phyloP scores from a whole-genome alignment of 2,113 vertebrate species.

The Otis tarda region DNA sequence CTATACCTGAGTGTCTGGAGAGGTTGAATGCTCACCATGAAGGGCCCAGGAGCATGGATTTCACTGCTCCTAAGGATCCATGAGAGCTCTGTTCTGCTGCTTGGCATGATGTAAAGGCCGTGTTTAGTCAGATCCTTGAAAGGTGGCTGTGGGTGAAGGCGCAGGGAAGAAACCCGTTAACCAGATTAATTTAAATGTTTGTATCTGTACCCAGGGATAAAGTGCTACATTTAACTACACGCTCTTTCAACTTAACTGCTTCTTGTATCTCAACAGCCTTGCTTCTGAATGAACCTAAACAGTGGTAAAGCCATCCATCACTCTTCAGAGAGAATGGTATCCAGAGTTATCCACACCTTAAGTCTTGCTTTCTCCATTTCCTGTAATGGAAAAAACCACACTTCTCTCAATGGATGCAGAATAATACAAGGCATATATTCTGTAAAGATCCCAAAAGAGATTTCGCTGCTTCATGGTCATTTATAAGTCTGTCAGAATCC shows the following conservation, averaged over 20 bases:
- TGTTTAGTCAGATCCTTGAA: background rate
- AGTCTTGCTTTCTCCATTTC: background rate
- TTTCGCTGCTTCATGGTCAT: background rate
- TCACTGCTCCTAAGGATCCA: background rate
- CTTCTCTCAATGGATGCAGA: background rate
- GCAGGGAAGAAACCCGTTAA: background rate
- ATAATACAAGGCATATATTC: background rate
- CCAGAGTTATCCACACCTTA: background rate
- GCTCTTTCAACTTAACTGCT: background rate
- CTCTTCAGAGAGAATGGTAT: background rate
- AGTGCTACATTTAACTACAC: background rate
- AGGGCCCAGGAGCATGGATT: background rate
- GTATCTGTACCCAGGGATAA: background rate
- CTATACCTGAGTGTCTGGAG: background rate
- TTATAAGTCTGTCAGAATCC: conserved; percentile 51
- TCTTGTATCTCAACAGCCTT: background rate
- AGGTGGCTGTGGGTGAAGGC: background rate
- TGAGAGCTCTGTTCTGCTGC: background rate
- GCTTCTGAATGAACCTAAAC: background rate
- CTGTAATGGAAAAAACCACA: background rate
- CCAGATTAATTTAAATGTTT: background rate
- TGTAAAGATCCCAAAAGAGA: background rate
- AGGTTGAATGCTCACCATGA: background rate
- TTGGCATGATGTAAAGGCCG: background rate
- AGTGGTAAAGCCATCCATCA: conserved; percentile 9